Conservation (phyloP, 2,113 vertebrate genomes). For the Tetrax tetrax region DNA sequence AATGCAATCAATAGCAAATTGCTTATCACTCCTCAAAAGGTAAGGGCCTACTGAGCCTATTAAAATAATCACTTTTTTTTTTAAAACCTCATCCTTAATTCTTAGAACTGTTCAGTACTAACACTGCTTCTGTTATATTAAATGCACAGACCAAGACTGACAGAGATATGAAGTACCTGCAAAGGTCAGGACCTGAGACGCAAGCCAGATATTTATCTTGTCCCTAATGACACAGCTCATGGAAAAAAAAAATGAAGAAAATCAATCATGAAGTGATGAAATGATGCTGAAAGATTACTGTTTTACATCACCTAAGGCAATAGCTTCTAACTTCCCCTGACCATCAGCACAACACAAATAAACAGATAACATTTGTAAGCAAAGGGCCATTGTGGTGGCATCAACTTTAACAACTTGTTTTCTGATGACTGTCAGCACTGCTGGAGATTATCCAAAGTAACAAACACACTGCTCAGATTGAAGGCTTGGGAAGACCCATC, state of each 20-base stretch:
- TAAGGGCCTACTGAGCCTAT: neutral
- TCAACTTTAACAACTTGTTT: neutral
- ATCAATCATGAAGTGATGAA: neutral
- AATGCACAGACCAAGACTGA: neutral
- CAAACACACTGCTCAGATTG: neutral
- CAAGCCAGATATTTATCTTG: neutral
- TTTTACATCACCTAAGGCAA: neutral
- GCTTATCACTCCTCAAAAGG: neutral
- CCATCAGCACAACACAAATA: neutral
- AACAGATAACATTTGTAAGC: neutral
- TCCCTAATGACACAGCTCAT: neutral
- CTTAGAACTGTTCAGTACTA: neutral
- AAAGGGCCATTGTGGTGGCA: neutral
- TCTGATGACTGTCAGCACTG: neutral
- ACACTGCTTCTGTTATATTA: neutral
- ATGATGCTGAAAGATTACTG: neutral
- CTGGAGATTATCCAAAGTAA: neutral
- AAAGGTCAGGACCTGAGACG: neutral
- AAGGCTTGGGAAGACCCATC: neutral
- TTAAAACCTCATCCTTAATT: neutral
- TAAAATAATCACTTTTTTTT: neutral
- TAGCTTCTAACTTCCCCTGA: neutral
- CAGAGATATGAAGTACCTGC: neutral
- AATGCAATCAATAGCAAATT: neutral
- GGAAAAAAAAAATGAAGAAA: neutral